Evolutionary conservation across 2,797 vertebrate genomes (phyloP).

Genomic region (Sebastes nivosus): DNA sequence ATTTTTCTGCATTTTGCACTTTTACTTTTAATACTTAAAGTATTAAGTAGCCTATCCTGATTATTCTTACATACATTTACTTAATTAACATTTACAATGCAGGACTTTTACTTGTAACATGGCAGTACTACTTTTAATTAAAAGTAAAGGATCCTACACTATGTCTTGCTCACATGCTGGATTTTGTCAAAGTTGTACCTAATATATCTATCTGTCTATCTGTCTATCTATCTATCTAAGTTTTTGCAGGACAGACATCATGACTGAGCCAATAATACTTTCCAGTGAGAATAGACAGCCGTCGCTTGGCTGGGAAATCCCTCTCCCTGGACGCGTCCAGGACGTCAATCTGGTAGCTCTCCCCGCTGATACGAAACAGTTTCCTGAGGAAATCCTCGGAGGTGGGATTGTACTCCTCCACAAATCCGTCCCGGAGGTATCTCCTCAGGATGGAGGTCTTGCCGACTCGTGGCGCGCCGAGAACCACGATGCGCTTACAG

Average conservation of each 20-base stretch:
- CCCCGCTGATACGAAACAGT: conserved; percentile 81
- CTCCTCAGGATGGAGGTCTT: conserved; percentile 83
- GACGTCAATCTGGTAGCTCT: conserved; percentile 83
- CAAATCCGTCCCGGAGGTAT: conserved; percentile 81
- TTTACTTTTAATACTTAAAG: too few species aligned
- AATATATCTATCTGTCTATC: too few species aligned
- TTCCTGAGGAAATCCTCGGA: conserved; percentile 84
- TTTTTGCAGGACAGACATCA: not conserved
- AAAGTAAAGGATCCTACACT: too few species aligned
- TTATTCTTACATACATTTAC: too few species aligned
- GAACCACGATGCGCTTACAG: conserved; percentile 82
- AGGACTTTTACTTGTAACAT: too few species aligned
- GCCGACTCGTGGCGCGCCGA: conserved; percentile 83
- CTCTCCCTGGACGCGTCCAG: conserved; percentile 83
- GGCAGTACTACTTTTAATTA: too few species aligned
- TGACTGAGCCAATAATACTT: conserved; percentile 41
- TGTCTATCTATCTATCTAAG: too few species aligned
- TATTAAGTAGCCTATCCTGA: too few species aligned
- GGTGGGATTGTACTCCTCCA: conserved; percentile 83
- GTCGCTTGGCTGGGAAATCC: conserved; percentile 82
- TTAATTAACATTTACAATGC: too few species aligned
- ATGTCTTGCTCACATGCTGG: too few species aligned
- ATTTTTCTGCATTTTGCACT: too few species aligned
- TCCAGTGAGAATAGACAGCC: conserved; percentile 86
- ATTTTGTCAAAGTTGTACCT: too few species aligned